These are phyloP conservation scores for Dissostichus mawsoni DNA, from an alignment of 2,113 vertebrate species.

Conservation along the genomic window DNA sequence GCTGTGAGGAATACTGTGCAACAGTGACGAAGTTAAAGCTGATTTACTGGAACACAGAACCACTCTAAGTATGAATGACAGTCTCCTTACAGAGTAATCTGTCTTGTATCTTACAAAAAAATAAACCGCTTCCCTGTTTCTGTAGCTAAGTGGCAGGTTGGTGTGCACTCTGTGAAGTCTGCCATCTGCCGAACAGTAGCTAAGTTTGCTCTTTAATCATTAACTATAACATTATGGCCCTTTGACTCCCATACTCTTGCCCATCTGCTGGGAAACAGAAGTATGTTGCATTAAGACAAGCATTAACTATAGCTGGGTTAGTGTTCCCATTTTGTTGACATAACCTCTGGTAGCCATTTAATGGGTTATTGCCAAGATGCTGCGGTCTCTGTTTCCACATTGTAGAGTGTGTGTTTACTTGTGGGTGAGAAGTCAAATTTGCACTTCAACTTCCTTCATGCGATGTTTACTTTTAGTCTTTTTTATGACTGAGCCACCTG, in stretches of 20 bases:
- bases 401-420: constrained; percentile 32
- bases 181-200: constrained; percentile 70
- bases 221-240: constrained; percentile 63
- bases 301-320: constrained; percentile 16
- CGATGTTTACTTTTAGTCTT: constrained; percentile 35
- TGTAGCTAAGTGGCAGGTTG: not conserved
- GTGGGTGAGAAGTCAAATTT: constrained; percentile 36
- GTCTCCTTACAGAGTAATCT: constrained; percentile 18
- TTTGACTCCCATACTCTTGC: constrained; percentile 30
- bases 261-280: constrained; percentile 67
- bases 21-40: constrained; percentile 8
- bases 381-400: constrained; percentile 29
- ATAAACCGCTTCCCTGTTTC: not conserved
- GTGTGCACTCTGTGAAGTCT: constrained; percentile 48
- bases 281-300: constrained; percentile 23
- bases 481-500: constrained; percentile 57
- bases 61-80: constrained; percentile 15
- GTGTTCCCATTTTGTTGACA: constrained; percentile 60
- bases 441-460: constrained; percentile 18
- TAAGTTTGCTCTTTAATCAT: constrained; percentile 74
- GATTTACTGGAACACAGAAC: constrained; percentile 1
- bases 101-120: not conserved
- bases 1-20: not conserved
- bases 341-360: constrained; percentile 48
- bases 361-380: constrained; percentile 36